phyloP scores from a whole-genome alignment of 2,113 vertebrate species.

The Morone saxatilis region DNA sequence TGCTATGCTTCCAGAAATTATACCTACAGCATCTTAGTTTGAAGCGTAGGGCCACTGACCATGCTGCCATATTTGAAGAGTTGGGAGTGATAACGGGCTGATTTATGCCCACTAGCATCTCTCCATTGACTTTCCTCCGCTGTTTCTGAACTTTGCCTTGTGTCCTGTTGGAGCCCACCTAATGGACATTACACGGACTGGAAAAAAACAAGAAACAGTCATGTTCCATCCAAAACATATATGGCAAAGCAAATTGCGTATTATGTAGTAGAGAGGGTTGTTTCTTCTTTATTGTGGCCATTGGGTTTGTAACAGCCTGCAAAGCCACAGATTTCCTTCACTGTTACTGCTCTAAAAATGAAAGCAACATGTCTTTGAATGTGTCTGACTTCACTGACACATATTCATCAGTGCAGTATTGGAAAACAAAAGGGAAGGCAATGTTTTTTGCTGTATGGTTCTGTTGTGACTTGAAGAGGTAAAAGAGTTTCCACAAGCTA shows the following conservation, averaged over 20 bases:
- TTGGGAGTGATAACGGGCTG: too few species aligned
- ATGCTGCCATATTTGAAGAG: too few species aligned
- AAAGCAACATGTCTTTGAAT: not conserved
- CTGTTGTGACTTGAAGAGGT: not conserved
- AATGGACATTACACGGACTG: not conserved
- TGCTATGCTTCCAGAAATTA: too few species aligned
- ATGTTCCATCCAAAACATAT: not conserved
- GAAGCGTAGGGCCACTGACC: too few species aligned
- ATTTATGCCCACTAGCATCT: not conserved
- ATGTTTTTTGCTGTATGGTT: not conserved
- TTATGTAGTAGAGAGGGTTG: not conserved
- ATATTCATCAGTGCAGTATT: not conserved
- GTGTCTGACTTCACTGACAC: not conserved
- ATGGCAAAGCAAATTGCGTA: not conserved
- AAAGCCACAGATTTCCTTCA: not conserved
- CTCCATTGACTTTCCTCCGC: too few species aligned
- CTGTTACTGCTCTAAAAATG: not conserved
- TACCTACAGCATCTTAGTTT: too few species aligned
- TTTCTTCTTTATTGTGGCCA: not conserved
- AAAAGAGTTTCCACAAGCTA: not conserved
- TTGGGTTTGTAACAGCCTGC: not conserved
- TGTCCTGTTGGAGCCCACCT: not conserved
- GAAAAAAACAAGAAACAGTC: not conserved
- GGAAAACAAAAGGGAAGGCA: not conserved
- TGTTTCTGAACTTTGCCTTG: not conserved